phyloP scores from a whole-genome alignment of 2,113 vertebrate genomes.

The Protobothrops mucrosquamatus region DNA sequence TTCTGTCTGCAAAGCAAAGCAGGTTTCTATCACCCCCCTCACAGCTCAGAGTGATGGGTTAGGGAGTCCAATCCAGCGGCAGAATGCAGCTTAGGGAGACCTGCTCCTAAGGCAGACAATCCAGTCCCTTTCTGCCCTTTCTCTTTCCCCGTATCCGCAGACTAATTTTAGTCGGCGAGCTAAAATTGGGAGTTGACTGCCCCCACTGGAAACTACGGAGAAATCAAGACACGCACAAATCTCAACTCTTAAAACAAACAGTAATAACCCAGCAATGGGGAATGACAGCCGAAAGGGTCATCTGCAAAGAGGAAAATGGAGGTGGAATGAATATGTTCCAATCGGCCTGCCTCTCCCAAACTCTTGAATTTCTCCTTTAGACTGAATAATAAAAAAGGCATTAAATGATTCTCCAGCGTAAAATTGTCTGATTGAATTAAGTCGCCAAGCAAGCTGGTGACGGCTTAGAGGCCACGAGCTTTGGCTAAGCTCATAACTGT shows the following conservation, averaged over 20 bases:
- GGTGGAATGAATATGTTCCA: not conserved
- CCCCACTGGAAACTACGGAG: fast-evolving
- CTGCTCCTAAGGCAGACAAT: not conserved
- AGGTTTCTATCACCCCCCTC: not conserved
- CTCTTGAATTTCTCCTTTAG: not conserved
- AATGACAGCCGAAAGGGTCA: not conserved
- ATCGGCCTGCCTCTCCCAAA: fast-evolving
- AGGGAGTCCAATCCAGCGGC: not conserved
- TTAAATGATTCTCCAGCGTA: not conserved
- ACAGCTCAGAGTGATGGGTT: not conserved
- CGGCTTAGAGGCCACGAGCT: not conserved
- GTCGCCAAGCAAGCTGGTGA: not conserved
- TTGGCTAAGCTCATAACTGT: not conserved
- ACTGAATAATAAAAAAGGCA: not conserved
- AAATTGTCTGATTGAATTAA: not conserved
- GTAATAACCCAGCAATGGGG: not conserved
- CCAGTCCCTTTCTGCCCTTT: no score
- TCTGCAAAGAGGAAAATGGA: not conserved
- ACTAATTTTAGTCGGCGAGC: not conserved
- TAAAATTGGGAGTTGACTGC: conserved; percentile 18
- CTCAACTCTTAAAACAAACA: not conserved
- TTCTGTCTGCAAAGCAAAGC: not conserved
- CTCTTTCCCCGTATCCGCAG: not conserved
- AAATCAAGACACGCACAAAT: fast-evolving
- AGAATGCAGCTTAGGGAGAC: not conserved